Conservation (phyloP, 2,113 vertebrate species). For the Deroptyus accipitrinus region DNA sequence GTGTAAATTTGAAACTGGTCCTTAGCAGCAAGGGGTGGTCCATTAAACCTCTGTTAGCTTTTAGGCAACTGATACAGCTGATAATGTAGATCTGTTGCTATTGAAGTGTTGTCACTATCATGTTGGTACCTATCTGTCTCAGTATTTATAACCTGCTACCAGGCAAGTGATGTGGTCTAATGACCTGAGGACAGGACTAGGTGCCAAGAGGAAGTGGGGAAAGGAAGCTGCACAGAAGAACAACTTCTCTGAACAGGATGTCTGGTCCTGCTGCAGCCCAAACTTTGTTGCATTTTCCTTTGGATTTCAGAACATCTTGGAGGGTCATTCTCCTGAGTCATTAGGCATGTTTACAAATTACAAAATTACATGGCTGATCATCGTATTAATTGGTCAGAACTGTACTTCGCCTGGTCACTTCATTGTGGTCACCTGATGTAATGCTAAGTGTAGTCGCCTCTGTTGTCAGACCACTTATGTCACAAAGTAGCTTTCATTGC, state of each 20-base stretch:
- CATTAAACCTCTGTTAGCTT: neutral
- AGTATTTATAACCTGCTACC: conserved; percentile 57
- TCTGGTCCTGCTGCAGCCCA: conserved; percentile 43
- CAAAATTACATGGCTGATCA: neutral
- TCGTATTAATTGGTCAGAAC: neutral
- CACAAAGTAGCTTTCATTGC: neutral
- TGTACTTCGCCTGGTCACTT: neutral
- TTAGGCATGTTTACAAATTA: neutral
- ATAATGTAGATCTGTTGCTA: neutral
- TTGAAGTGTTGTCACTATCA: neutral
- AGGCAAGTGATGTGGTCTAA: conserved; percentile 42
- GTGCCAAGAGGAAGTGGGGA: conserved; percentile 63
- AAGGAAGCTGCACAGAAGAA: conserved; percentile 61
- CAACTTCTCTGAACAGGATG: conserved; percentile 63
- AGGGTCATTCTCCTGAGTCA: neutral
- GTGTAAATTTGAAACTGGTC: neutral
- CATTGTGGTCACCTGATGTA: neutral
- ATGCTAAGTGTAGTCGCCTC: neutral
- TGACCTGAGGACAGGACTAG: conserved; percentile 44
- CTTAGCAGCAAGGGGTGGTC: neutral
- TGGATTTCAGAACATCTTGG: conserved; percentile 39
- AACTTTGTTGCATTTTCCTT: conserved; percentile 43
- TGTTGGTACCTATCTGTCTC: conserved; percentile 11
- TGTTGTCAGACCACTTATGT: neutral
- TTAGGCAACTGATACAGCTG: neutral